Percentiles rank a stretch among this genome's conserved stretches.
Conservation (phyloP, 2,797 vertebrate species). For the Odontamblyopus rebecca region DNA sequence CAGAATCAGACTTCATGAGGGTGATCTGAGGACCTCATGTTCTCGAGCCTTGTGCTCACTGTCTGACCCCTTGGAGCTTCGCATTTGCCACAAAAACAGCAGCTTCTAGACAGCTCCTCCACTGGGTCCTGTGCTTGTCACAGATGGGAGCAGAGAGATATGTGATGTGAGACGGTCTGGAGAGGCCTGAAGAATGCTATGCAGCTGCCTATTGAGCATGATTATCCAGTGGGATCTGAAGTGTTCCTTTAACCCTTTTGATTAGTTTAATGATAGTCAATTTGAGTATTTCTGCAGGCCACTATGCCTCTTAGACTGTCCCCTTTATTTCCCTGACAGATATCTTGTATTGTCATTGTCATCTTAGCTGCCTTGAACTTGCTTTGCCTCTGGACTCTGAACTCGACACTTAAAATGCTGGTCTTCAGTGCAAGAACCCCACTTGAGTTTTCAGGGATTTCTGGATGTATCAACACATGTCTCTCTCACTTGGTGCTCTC, state of each 20-base stretch:
- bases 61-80: not conserved
- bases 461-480: conserved; percentile 40
- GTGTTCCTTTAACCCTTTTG: not conserved
- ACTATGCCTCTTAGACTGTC: not conserved
- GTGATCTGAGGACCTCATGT: not conserved
- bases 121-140: not conserved
- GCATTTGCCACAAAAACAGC: not conserved
- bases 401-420: conserved; percentile 44
- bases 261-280: not conserved
- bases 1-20: not conserved
- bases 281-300: conserved; percentile 1
- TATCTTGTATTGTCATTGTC: conserved; percentile 12
- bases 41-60: not conserved
- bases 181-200: not conserved
- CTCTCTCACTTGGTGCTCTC: conserved; percentile 28
- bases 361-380: conserved; percentile 25
- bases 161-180: not conserved
- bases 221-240: not conserved
- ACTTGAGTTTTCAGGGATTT: conserved; percentile 31
- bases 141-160: not conserved
- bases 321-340: not conserved
- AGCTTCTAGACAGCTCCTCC: not conserved
- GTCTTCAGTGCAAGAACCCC: conserved; percentile 45
- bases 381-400: conserved; percentile 28
- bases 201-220: not conserved